Percentiles rank a stretch among this genome's conserved stretches.
Conservation (phyloP, 2,113 vertebrate species). For the Bambusicola thoracicus region DNA sequence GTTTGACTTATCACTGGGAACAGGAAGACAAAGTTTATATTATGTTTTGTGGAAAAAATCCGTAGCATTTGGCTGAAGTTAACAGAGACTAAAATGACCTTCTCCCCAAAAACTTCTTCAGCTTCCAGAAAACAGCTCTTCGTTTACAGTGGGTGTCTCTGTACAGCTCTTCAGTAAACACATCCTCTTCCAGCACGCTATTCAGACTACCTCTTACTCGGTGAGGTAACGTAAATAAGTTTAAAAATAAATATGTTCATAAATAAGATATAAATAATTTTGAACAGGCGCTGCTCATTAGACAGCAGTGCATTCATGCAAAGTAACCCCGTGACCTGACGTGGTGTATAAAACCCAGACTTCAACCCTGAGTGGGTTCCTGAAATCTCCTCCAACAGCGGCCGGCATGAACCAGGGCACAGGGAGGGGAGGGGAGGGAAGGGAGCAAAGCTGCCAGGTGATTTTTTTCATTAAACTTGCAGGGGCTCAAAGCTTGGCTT, state of each 20-base stretch:
- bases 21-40: conserved; percentile 3
- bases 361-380: conserved; percentile 11
- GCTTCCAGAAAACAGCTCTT: conserved; percentile 19
- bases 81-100: not conserved
- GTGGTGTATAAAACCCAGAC: not conserved
- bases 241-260: not conserved
- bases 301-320: not conserved
- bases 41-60: conserved; percentile 22
- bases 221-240: not conserved
- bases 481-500: conserved; percentile 12
- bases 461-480: conserved; percentile 24
- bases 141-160: not conserved
- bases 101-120: not conserved
- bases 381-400: not conserved
- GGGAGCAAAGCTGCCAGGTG: not conserved
- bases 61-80: not conserved
- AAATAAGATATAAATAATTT: not conserved
- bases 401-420: not conserved
- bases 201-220: not conserved
- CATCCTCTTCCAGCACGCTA: not conserved
- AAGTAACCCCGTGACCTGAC: not conserved
- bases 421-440: not conserved
- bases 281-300: not conserved
- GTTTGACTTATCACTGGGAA: not conserved
- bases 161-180: not conserved